These are phyloP conservation scores for Flexamia atlantica DNA, from an alignment of 2,888 invertebrate genomes.

Conservation along the genomic window DNA sequence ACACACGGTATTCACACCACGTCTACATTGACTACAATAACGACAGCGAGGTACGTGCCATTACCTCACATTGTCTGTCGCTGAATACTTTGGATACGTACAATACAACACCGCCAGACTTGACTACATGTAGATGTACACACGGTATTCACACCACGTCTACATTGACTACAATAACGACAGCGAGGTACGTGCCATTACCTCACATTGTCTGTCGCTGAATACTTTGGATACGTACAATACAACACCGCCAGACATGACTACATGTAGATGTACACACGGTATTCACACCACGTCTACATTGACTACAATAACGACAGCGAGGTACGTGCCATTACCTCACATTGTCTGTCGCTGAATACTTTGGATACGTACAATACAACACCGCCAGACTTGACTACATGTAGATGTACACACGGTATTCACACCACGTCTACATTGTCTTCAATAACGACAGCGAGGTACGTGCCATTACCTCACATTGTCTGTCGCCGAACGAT, in stretches of 20 bases:
- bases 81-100: slow-evolving; percentile 25
- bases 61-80: slow-evolving; percentile 15
- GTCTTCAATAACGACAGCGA: too few relatives aligned
- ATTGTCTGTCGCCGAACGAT: too few relatives aligned
- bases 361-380: too few relatives aligned
- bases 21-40: slow-evolving; percentile 19
- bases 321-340: too few relatives aligned
- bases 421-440: too few relatives aligned
- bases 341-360: too few relatives aligned
- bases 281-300: too few relatives aligned
- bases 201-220: background rate
- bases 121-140: background rate
- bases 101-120: background rate
- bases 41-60: slow-evolving; percentile 18
- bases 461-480: too few relatives aligned
- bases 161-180: background rate
- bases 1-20: slow-evolving; percentile 5
- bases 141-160: slow-evolving; percentile 4
- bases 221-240: slow-evolving; percentile 3
- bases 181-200: background rate
- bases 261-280: too few relatives aligned
- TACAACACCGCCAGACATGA: background rate
- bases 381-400: too few relatives aligned
- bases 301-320: too few relatives aligned
- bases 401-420: too few relatives aligned